Conservation (phyloP, 2,113 vertebrate species). For the Megalops atlanticus region DNA sequence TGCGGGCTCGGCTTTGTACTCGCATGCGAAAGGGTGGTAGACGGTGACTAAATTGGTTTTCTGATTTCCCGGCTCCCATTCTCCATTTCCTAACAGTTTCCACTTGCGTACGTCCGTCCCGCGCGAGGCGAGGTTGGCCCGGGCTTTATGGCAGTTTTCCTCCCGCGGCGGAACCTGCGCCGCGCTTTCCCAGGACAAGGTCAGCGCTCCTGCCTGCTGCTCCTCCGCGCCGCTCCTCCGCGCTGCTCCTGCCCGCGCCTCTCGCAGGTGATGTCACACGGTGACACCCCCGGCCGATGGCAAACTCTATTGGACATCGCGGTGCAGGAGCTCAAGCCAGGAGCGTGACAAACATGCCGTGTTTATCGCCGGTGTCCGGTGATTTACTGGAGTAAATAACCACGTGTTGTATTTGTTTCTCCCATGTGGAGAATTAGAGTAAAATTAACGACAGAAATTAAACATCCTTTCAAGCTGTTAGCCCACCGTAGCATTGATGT, state of each 20-base stretch:
- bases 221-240: too few relatives aligned
- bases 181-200: slow-evolving; percentile 79
- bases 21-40: slow-evolving; percentile 81
- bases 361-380: background rate
- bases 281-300: slow-evolving; percentile 26
- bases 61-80: slow-evolving; percentile 83
- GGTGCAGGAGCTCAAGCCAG: slow-evolving; percentile 19
- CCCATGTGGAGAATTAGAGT: too few relatives aligned
- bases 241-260: too few relatives aligned
- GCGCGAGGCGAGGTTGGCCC: slow-evolving; percentile 71
- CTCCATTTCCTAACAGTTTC: slow-evolving; percentile 93
- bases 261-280: slow-evolving; percentile 33
- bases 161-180: slow-evolving; percentile 72
- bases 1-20: slow-evolving; percentile 84
- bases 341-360: slow-evolving; percentile 27
- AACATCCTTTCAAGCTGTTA: too few relatives aligned
- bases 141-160: slow-evolving; percentile 67
- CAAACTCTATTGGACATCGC: background rate
- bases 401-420: background rate
- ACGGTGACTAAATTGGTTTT: slow-evolving; percentile 77
- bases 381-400: slow-evolving; percentile 21
- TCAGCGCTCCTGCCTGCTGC: slow-evolving; percentile 59
- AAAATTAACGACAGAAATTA: too few relatives aligned
- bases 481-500: too few relatives aligned
- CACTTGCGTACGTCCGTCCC: slow-evolving; percentile 89